Base-by-base conservation (phyloP, 1,140 invertebrate genomes). In the Heliothis virescens region DNA sequence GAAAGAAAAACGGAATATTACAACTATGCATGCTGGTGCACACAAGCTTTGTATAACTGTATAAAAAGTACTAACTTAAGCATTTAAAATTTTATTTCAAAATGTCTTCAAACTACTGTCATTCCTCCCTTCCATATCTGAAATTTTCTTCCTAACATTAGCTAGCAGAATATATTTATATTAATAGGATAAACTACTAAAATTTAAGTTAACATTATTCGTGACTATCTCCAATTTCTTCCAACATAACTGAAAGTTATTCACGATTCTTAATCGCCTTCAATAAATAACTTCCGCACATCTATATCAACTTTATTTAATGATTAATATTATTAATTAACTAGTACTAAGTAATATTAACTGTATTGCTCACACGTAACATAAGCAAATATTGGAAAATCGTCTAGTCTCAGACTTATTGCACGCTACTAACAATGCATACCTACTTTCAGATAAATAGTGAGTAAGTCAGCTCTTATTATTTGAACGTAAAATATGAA, bases 341-440 rank as follows among this genome's bases (percentile, higher is more conserved):
- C 50, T 71, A 71, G 67, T 48, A 71, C 3, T n/a, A 34, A 71
- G 67, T 34, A 53, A 55, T 71, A 10, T 55, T 55, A 71, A 55
- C 52, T 71, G 16, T 71, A 71, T 71, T 71, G 67, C 67, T 71
- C 67, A 71, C 67, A 26, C 26, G 10, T 48, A 71, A 34, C 21
- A 11, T 71, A 71, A 55, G 26, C 13, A 34, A 29, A 15, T 48
- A 50, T 50, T 69, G n/a, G 50, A 15, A 52, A 71, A 55, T 71
- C 21, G 53, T 71, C 34, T 48, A 47, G n/a, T 41, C 41, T 65
- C 26, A 7, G 47, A 71, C 4, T 71, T 55, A 71, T 71, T 65
- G 62, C 62, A 69, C 67, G 5, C 10, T 55, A 71, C 13, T 1
- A 9, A 53, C 48, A 69, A 16, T 67, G 18, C 41, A 15, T 62